phyloP scores from a whole-genome alignment of 2,888 invertebrate genomes.

The Nymphalis urticae region DNA sequence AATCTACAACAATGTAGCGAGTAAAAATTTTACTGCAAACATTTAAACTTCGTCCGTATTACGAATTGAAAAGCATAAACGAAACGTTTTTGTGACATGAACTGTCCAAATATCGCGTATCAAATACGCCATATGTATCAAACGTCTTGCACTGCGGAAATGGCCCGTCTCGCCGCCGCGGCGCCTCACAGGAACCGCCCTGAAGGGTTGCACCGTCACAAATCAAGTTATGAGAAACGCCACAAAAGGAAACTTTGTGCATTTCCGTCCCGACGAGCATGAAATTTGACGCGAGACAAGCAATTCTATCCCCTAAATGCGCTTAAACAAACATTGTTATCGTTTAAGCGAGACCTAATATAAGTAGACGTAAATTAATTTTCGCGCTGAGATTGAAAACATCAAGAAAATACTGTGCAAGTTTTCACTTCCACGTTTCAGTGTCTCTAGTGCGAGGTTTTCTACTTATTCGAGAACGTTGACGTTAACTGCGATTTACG shows the following conservation, averaged over 20 bases:
- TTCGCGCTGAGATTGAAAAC: constrained; percentile 6
- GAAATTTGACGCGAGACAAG: constrained; percentile 64
- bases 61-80: neutral
- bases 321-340: constrained; percentile 46
- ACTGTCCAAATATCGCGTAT: constrained; percentile 31
- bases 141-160: constrained; percentile 52
- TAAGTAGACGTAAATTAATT: constrained; percentile 22
- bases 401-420: neutral
- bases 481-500: too few species aligned
- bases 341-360: constrained; percentile 26
- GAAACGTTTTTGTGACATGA: constrained; percentile 21
- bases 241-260: constrained; percentile 82
- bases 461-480: too few species aligned
- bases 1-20: neutral
- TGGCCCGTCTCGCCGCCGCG: constrained; percentile 75
- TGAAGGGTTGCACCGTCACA: constrained; percentile 80
- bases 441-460: too few species aligned
- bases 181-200: constrained; percentile 74
- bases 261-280: constrained; percentile 77
- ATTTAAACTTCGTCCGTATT: neutral
- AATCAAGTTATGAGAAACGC: constrained; percentile 81
- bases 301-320: constrained; percentile 52
- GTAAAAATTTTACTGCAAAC: neutral
- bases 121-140: constrained; percentile 25
- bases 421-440: too few species aligned